Percentiles rank a stretch among this genome's conserved stretches.
Conservation (phyloP, 2,888 invertebrate genomes). For the Liodrosophila aerea region DNA sequence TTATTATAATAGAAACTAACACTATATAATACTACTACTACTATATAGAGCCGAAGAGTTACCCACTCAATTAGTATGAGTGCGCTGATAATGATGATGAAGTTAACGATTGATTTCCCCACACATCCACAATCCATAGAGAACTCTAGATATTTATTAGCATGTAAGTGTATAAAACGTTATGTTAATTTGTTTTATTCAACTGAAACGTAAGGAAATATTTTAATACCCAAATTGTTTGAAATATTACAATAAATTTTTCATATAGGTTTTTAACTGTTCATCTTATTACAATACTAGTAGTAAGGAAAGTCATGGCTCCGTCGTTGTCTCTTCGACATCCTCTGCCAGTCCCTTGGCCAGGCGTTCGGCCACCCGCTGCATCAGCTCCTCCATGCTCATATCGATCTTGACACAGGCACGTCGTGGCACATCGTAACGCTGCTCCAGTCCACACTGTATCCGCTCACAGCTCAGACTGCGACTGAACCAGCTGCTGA, state of each 20-base stretch:
- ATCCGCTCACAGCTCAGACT: slow-evolving; percentile 71
- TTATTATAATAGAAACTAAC: slow-evolving; percentile 9
- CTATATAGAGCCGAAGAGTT: neutral
- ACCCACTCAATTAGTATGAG: slow-evolving; percentile 49
- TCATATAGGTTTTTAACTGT: slow-evolving; percentile 17
- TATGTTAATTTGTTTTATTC: slow-evolving; percentile 62
- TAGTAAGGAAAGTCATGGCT: no score
- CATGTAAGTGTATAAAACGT: slow-evolving; percentile 35
- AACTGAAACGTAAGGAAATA: slow-evolving; percentile 52
- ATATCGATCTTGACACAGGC: slow-evolving; percentile 73
- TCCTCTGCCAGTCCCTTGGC: slow-evolving; percentile 58
- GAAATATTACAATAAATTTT: slow-evolving; percentile 47
- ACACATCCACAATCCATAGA: slow-evolving; percentile 14
- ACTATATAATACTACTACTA: slow-evolving; percentile 1
- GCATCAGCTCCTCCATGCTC: slow-evolving; percentile 79
- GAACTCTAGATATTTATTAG: slow-evolving; percentile 49
- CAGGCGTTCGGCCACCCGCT: slow-evolving; percentile 69
- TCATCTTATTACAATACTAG: no score
- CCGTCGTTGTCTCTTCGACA: slow-evolving; percentile 1
- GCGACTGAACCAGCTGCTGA: slow-evolving; percentile 67
- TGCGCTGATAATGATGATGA: slow-evolving; percentile 31
- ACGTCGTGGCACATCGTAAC: slow-evolving; percentile 63
- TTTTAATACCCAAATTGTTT: slow-evolving; percentile 38
- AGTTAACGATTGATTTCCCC: slow-evolving; percentile 15
- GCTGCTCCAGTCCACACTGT: slow-evolving; percentile 72